Evolutionary conservation across 2,888 invertebrate genomes (phyloP).

Genomic region (Melinaea marsaeus): DNA sequence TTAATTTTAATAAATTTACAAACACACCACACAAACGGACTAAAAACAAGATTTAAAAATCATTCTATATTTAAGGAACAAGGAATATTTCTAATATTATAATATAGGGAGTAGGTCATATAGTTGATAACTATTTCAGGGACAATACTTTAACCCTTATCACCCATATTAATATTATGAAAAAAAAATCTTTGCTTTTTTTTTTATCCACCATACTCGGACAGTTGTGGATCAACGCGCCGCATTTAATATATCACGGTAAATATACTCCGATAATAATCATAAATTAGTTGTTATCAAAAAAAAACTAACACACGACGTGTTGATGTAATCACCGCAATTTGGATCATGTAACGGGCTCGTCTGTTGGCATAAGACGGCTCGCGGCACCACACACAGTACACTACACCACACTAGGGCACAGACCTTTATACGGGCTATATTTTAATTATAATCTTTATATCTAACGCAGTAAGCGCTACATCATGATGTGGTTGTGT

Average conservation of each 20-base stretch:
- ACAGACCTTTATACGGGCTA: neutral
- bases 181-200: no score
- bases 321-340: constrained; percentile 41
- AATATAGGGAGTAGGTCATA: no score
- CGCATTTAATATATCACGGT: constrained; percentile 16
- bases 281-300: constrained; percentile 37
- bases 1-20: no score
- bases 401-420: constrained; percentile 37
- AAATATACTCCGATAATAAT: constrained; percentile 28
- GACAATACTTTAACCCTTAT: no score
- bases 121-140: no score
- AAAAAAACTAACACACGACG: constrained; percentile 35
- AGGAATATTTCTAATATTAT: no score
- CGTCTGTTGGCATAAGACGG: constrained; percentile 56
- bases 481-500: neutral
- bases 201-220: no score
- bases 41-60: no score
- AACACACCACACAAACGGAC: no score
- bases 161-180: no score
- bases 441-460: constrained; percentile 11
- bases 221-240: constrained; percentile 8
- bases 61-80: no score
- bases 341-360: constrained; percentile 57
- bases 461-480: constrained; percentile 1
- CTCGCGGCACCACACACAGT: constrained; percentile 44